Percentiles rank a stretch among this genome's conserved stretches.
Evolutionary conservation across 2,888 invertebrate species (phyloP).

Genomic region (Drosophila phalerata): DNA sequence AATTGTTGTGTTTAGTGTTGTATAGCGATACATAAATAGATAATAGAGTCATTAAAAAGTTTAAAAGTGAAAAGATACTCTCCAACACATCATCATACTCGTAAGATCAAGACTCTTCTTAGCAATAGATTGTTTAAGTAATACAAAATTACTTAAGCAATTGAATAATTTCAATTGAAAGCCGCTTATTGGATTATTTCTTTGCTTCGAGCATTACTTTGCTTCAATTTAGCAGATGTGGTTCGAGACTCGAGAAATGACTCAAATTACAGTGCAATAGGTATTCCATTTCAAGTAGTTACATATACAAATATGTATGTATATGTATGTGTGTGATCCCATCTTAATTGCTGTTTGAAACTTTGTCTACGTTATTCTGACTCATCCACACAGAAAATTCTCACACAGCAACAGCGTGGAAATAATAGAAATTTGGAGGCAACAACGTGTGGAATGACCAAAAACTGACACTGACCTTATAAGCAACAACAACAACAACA

Average conservation of each 20-base stretch:
- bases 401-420: conserved; percentile 25
- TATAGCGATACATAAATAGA: background rate
- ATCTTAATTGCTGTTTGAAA: conserved; percentile 19
- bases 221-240: background rate
- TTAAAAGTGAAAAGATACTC: conserved; percentile 4
- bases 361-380: conserved; percentile 29
- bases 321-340: background rate
- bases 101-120: background rate
- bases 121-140: conserved; percentile 1
- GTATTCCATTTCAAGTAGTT: conserved; percentile 12
- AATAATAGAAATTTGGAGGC: conserved; percentile 4
- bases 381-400: conserved; percentile 30
- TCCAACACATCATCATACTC: background rate
- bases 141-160: conserved; percentile 10
- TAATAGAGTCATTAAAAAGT: background rate
- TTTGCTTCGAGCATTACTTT: background rate
- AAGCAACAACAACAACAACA: conserved; percentile 27
- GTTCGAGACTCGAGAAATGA: conserved; percentile 17
- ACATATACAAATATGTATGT: background rate
- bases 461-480: conserved; percentile 74
- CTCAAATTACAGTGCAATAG: background rate
- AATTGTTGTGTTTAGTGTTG: conserved; percentile 6
- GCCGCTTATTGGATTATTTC: conserved; percentile 24
- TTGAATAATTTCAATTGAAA: conserved; percentile 9
- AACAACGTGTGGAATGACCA: conserved; percentile 48